Conservation (phyloP, 64 coral and sea anemone genomes). For the Montipora sp. region DNA sequence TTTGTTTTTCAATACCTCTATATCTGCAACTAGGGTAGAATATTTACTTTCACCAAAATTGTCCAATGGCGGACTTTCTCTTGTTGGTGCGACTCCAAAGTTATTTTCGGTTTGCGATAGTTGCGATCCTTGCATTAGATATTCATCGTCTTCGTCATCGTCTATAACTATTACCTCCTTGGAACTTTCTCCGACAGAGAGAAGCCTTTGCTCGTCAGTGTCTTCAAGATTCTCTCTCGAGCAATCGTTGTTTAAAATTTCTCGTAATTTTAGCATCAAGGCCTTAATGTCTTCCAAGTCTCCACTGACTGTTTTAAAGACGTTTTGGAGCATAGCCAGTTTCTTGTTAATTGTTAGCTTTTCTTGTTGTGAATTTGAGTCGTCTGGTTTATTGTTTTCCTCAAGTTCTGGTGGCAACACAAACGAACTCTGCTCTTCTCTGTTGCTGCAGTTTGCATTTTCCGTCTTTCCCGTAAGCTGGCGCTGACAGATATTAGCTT, state of each 20-base stretch:
- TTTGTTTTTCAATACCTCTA: conserved; percentile 43
- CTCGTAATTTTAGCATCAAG: conserved; percentile 15
- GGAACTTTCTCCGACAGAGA: background rate
- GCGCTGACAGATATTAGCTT: background rate
- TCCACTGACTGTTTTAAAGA: conserved; percentile 16
- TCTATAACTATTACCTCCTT: conserved; percentile 9
- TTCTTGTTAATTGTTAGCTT: background rate
- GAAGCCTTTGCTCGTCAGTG: background rate
- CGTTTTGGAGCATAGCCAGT: conserved; percentile 2
- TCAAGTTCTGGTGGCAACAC: background rate
- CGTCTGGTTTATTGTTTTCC: background rate
- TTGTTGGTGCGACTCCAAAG: background rate
- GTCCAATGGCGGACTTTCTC: background rate
- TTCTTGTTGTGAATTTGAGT: background rate
- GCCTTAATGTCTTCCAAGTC: conserved; percentile 26
- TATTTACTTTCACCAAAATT: background rate
- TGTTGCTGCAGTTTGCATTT: background rate
- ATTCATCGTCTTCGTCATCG: background rate
- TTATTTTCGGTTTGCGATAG: background rate
- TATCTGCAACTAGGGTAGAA: conserved; percentile 20
- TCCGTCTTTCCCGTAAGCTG: background rate
- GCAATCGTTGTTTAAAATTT: conserved; percentile 3
- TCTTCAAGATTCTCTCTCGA: background rate
- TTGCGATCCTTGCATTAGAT: background rate
- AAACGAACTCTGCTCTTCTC: background rate